These are phyloP conservation scores for Euplexia lucipara DNA, from an alignment of 2,888 invertebrate genomes.

Conservation along the genomic window DNA sequence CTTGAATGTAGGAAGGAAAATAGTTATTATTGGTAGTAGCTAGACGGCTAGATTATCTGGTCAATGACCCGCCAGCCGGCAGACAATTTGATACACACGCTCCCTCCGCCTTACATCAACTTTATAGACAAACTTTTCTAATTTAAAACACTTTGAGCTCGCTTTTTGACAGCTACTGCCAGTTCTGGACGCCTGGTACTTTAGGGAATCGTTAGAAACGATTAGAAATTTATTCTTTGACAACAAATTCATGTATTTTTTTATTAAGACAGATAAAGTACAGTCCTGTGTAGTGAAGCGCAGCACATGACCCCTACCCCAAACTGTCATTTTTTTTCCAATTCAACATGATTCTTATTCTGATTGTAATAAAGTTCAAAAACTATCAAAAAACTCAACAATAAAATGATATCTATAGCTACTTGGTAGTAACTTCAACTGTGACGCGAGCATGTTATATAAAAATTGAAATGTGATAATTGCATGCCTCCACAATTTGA, in stretches of 20 bases:
- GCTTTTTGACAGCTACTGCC: slow-evolving; percentile 18
- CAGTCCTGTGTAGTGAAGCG: too few relatives aligned
- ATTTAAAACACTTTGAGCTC: slow-evolving; percentile 54
- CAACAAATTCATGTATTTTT: background rate
- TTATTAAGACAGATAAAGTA: background rate
- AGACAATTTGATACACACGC: slow-evolving; percentile 60
- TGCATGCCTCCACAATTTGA: too few relatives aligned
- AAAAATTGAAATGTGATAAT: too few relatives aligned
- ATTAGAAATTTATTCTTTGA: background rate
- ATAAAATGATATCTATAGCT: too few relatives aligned
- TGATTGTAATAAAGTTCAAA: too few relatives aligned
- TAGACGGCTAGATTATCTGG: slow-evolving; percentile 65
- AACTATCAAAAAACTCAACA: too few relatives aligned
- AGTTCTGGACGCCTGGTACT: background rate
- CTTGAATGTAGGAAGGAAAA: slow-evolving; percentile 53
- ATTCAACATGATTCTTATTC: too few relatives aligned
- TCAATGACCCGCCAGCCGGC: slow-evolving; percentile 57
- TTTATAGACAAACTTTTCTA: slow-evolving; percentile 53
- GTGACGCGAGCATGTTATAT: too few relatives aligned
- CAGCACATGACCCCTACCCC: too few relatives aligned
- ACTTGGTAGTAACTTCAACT: too few relatives aligned
- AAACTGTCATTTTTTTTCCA: too few relatives aligned
- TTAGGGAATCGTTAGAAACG: background rate
- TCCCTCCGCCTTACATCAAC: slow-evolving; percentile 32
- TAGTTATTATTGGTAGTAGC: slow-evolving; percentile 56